Conservation (phyloP, 1,140 invertebrate genomes). For the Panulirus ornatus region DNA sequence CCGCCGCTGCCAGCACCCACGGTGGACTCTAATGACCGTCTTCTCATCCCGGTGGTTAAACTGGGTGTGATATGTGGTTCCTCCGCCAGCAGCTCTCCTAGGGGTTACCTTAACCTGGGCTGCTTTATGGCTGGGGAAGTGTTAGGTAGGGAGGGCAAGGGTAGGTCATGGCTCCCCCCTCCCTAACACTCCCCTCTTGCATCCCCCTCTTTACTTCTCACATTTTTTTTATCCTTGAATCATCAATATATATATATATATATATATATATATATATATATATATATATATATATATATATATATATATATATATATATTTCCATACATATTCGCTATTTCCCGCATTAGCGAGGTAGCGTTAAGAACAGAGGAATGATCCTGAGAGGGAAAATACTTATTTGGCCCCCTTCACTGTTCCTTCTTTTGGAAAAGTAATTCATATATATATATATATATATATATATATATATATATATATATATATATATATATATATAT, state of each 20-base stretch:
- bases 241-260: slow-evolving; percentile 26
- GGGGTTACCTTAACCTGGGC: slow-evolving; percentile 42
- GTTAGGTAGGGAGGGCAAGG: neutral
- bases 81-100: neutral
- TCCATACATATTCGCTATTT: too few species aligned
- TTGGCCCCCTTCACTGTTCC: too few species aligned
- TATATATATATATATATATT: slow-evolving; percentile 20
- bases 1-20: slow-evolving; percentile 1
- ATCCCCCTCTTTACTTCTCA: too few species aligned
- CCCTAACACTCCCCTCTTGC: too few species aligned
- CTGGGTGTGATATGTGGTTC: slow-evolving; percentile 42
- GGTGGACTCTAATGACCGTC: slow-evolving; percentile 25
- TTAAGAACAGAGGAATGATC: too few species aligned
- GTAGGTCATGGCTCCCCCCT: neutral
- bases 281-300: neutral
- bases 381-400: too few species aligned
- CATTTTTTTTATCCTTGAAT: too few species aligned
- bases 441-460: slow-evolving; percentile 26
- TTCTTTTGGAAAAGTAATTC: too few species aligned
- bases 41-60: slow-evolving; percentile 17
- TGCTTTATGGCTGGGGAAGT: slow-evolving; percentile 33
- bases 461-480: slow-evolving; percentile 26
- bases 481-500: slow-evolving; percentile 5
- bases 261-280: slow-evolving; percentile 18
- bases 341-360: too few species aligned